Conservation (phyloP, 2,888 invertebrate genomes). For the Halocaridina rubra region DNA sequence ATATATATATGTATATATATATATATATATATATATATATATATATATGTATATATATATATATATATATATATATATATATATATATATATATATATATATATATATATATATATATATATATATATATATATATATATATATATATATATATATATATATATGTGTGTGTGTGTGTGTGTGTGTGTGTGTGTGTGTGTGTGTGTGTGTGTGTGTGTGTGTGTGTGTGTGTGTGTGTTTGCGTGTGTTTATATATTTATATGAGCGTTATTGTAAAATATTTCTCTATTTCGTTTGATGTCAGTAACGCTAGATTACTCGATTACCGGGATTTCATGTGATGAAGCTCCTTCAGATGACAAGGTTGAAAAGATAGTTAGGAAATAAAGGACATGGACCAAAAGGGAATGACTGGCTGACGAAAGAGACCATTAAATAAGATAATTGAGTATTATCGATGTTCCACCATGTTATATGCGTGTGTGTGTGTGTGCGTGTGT, state of each 20-base stretch:
- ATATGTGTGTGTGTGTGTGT: neutral
- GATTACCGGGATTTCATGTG: too few relatives aligned
- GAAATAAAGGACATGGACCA: too few relatives aligned
- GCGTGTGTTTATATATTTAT: neutral
- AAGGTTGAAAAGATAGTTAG: too few relatives aligned
- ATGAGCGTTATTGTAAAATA: neutral
- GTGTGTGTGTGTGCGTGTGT: too few relatives aligned
- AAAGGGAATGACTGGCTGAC: too few relatives aligned
- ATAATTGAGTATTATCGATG: too few relatives aligned
- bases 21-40: neutral
- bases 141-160: neutral
- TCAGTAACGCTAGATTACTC: too few relatives aligned
- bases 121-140: neutral
- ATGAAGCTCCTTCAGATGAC: too few relatives aligned
- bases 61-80: neutral
- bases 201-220: neutral
- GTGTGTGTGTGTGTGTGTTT: neutral
- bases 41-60: neutral
- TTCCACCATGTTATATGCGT: too few relatives aligned
- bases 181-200: neutral
- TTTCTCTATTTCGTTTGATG: neutral
- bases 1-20: neutral
- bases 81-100: neutral
- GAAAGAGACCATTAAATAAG: too few relatives aligned
- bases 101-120: neutral